Conservation (phyloP, 2,113 vertebrate genomes). For the Cinclus cinclus region DNA sequence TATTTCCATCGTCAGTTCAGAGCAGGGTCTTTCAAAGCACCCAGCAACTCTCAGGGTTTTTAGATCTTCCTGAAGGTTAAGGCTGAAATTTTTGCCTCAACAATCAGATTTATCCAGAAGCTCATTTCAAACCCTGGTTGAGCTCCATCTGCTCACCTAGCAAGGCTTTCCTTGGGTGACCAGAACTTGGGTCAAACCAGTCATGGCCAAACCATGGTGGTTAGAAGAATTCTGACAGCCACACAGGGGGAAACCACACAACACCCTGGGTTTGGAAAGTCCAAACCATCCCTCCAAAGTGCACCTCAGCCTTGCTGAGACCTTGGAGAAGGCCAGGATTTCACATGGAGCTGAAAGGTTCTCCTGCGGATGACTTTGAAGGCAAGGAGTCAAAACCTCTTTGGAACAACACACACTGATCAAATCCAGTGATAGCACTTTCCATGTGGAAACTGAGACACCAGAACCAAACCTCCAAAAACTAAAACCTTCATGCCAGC, state of each 20-base stretch:
- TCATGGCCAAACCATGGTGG: rapidly evolving
- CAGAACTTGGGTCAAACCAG: neutral
- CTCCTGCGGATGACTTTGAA: neutral
- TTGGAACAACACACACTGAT: rapidly evolving
- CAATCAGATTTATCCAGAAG: neutral
- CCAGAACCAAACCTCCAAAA: neutral
- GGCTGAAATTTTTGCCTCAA: neutral
- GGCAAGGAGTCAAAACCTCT: neutral
- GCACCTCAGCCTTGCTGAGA: neutral
- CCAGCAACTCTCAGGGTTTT: neutral
- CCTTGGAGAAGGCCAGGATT: neutral
- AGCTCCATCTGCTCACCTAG: neutral
- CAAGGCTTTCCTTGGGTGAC: neutral
- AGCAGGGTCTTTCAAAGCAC: neutral
- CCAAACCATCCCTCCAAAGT: neutral
- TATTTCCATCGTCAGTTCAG: neutral
- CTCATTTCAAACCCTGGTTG: neutral
- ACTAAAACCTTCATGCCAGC: neutral
- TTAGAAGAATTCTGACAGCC: neutral
- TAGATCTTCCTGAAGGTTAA: neutral
- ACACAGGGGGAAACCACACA: rapidly evolving
- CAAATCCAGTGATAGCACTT: rapidly evolving
- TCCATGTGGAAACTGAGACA: neutral
- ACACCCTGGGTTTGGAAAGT: neutral
- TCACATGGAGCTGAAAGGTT: rapidly evolving